phyloP scores from a whole-genome alignment of 2,888 invertebrate species.

The Torymus tubicola region DNA sequence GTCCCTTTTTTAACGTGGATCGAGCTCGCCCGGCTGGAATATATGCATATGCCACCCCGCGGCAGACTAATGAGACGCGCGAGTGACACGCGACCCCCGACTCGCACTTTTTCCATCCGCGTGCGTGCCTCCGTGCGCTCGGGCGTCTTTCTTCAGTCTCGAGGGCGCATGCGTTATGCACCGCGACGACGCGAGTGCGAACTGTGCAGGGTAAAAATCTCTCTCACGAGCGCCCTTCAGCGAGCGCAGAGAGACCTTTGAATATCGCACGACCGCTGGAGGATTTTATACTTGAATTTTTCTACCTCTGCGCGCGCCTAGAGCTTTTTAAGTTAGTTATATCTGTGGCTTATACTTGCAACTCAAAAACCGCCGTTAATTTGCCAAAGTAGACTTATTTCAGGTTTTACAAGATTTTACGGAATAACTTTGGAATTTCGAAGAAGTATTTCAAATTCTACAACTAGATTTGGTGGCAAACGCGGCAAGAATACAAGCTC shows the following conservation, averaged over 20 bases:
- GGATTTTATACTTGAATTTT: background rate
- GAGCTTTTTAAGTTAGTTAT: no score
- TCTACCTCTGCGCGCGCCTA: background rate
- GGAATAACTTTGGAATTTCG: no score
- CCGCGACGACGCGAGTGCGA: background rate
- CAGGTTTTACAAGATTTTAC: no score
- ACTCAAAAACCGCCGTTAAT: no score
- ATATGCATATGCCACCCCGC: slow-evolving; percentile 9
- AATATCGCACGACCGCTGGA: background rate
- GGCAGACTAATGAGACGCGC: slow-evolving; percentile 51
- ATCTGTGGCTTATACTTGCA: no score
- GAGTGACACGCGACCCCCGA: slow-evolving; percentile 49
- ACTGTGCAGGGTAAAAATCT: background rate
- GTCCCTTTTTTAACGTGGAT: slow-evolving; percentile 45
- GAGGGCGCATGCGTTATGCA: slow-evolving; percentile 27
- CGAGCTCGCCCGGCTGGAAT: slow-evolving; percentile 55
- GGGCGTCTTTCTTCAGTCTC: background rate
- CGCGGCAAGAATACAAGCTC: no score
- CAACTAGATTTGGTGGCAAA: no score
- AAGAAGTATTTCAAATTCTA: no score
- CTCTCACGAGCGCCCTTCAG: slow-evolving; percentile 7
- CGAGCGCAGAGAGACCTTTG: background rate
- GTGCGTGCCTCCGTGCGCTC: background rate
- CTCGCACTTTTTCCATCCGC: background rate
- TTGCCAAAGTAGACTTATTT: no score